Evolutionary conservation across 2,888 invertebrate genomes (phyloP), one percentile per base, ranked within the genome.

Genomic region (Meiosimyza platycephala): DNA sequence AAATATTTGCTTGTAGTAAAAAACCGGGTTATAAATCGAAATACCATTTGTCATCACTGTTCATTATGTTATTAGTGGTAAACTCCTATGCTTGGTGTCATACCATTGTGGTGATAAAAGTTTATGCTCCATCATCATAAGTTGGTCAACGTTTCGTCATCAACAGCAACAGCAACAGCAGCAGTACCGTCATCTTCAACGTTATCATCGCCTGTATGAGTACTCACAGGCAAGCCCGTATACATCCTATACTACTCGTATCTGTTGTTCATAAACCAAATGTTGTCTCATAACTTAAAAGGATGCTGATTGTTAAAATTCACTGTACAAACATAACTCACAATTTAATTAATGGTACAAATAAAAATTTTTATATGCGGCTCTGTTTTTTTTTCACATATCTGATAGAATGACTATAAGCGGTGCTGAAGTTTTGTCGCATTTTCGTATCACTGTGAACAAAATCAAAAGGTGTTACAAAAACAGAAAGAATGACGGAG

Each of bases 61-160:
- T 64, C 13, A 6, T 57, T 12, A 28, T 57, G 57, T 54, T 63
- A 40, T 52, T 65, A 57, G 40, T 9, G 9, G 40, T 9, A 40
- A 3, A 9, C 40, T 40, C 40, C 40, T 18, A 63, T 47, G 16
- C 40, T 48, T 57, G 54, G 62, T 70, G 60, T 68, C 60, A 60
- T 65, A 59, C 52, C 59, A 59, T 59, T 59, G 62, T 40, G 72
- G 64, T 65, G 71, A 74, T 75, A 73, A 75, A 74, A 70, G 33
- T 74, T 70, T 74, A 75, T 74, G 74, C 64, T 48, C 40, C 69
- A 40, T 55, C 16, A 7, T 11, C 55, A 55, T 15, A 55, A 13
- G 11, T 64, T 71, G 64, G 15, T 55, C 50, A 48, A 28, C 15
- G 55, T 47, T 50, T 55, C 57, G 55, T 71, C 71, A 71, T 55